Evolutionary conservation across 2,888 invertebrate genomes (phyloP), one percentile per base, ranked within the genome.

Genomic region (Limulus polyphemus): DNA sequence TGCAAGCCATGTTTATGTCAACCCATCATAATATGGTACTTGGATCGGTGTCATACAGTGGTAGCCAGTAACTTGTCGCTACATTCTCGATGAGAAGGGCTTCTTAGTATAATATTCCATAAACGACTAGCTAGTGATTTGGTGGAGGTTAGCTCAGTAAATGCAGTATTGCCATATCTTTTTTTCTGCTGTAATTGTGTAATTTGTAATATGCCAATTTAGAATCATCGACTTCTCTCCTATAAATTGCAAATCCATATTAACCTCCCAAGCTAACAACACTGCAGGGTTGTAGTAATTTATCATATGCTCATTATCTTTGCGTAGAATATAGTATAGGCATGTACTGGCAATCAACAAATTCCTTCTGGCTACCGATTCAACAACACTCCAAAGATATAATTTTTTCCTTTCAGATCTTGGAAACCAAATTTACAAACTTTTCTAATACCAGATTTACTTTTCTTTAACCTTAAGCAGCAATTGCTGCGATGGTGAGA

Each of bases 371-470:
- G n/a, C n/a, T n/a, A n/a, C n/a, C n/a, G n/a, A n/a, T n/a, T n/a
- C n/a, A n/a, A n/a, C n/a, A n/a, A n/a, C n/a, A 9, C 52, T 16
- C 13, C 13, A 16, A 48, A 12, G 7, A 47, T 47, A 32, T n/a
- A 17, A 17, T 48, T 48, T 14, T 48, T 48, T 16, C 10, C 57
- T 48, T 11, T 12, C 10, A 9, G 49, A 48, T 47, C 14, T 48
- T n/a, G 47, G 17, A 9, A 58, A 32, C 58, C 14, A 16, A 58
- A 58, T 14, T 51, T 12, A 50, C 58, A 58, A 58, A 58, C 58
- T 50, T 14, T 17, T 5, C 14, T 32, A 7, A 49, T 32, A 16
- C 49, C 16, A 11, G 5, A 17, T 50, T 50, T 58, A 5, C 16
- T 49, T 49, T 50, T 58, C 32, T 58, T 58, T 10, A 11, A 17